Conservation (phyloP, 2,113 vertebrate species). For the Gavialis gangeticus region DNA sequence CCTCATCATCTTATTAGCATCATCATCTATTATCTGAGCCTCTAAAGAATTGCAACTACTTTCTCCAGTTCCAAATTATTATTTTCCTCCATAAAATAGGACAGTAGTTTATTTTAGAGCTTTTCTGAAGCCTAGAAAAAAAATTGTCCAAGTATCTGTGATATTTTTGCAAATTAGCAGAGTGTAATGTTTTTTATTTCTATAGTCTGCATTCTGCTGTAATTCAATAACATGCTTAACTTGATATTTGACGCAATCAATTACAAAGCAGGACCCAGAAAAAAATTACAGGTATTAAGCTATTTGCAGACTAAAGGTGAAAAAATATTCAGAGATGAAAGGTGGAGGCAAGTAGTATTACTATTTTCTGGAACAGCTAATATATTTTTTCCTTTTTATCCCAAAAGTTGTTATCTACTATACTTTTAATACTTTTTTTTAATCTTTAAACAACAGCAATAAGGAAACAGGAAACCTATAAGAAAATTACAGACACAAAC, state of each 20-base stretch:
- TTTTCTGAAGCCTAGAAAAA: background rate
- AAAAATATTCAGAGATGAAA: background rate
- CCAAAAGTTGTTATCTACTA: background rate
- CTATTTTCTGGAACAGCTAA: background rate
- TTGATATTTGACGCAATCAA: conserved; percentile 2
- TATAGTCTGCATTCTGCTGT: background rate
- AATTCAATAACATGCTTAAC: background rate
- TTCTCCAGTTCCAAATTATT: background rate
- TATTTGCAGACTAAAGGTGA: background rate
- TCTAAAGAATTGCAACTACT: background rate
- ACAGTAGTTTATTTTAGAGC: background rate
- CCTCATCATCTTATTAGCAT: background rate
- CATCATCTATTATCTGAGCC: background rate
- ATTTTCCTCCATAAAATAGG: conserved; percentile 5
- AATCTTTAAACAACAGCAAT: background rate
- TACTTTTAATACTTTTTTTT: background rate
- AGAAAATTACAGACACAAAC: background rate
- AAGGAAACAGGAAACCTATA: background rate
- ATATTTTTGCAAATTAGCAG: background rate
- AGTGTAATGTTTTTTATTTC: background rate
- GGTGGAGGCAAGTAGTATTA: background rate
- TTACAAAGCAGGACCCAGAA: conserved; percentile 4
- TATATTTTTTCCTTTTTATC: background rate
- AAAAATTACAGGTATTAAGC: background rate
- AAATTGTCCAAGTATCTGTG: background rate